Base-by-base conservation (phyloP, 1,140 invertebrate genomes). In the Luehdorfia chinensis region DNA sequence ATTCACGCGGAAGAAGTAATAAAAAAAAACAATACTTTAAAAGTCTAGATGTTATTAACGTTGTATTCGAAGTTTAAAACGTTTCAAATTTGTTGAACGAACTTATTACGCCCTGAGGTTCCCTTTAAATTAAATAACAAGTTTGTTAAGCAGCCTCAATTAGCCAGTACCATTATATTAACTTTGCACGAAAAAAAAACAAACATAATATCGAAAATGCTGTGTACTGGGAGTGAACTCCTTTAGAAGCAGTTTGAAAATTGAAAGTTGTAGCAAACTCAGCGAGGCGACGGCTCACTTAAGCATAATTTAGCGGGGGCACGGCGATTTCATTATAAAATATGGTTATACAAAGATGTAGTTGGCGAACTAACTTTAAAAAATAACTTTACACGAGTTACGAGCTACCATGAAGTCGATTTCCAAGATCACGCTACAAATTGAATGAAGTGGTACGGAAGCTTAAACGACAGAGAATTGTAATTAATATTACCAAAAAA, bases 351-450 rank as follows among this genome's bases (percentile, higher is more conserved):
- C 31, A 16, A 19, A 31, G n/a, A 9, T 15, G 30, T 39, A 47
- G 48, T 47, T 50, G 36, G 21, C 36, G 23, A 25, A 36, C 21
- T 32, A 57, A 57, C 50, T 51, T 56, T 48, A 56, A 47, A 56
- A 54, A 31, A 44, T 32, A 50, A 34, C 33, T 34, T 31, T n/a
- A 9, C 27, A 9, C 13, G 37, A 18, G 15, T 25, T 15, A 2
- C 9, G 4, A 31, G 30, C n/a, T 5, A 43, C 25, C 11, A 9
- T 16, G 39, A 30, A 30, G 23, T 41, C 37, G 12, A 41, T 27
- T 41, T 11, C 1, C 13, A n/a, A 2, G 0, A 25, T 23, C 9
- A 0, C 9, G 18, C n/a, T 37, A 21, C 15, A 32, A 32, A 15
- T 15, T 32, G 1, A 8, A 32, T 14, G 13, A 3, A 8, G 13